Percentiles rank a stretch among this genome's conserved stretches.
Conservation (phyloP, 2,888 invertebrate genomes). For the Adela reaumurella region DNA sequence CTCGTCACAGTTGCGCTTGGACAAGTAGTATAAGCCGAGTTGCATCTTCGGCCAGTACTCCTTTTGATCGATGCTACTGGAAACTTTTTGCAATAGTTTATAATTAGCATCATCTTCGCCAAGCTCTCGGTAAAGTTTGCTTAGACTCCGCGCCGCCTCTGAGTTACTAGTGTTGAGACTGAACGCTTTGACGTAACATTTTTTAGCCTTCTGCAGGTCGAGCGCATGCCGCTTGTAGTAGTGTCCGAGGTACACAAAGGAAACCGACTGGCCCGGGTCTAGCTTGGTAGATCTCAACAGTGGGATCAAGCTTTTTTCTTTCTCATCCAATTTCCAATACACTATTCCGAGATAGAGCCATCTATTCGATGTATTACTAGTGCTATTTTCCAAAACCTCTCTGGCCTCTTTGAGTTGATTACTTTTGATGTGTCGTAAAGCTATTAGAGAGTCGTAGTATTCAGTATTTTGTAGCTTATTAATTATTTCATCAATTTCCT, state of each 20-base stretch:
- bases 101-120: constrained; percentile 65
- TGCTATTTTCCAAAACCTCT: constrained; percentile 39
- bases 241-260: constrained; percentile 73
- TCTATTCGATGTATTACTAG: constrained; percentile 39
- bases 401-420: constrained; percentile 53
- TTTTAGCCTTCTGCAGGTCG: constrained; percentile 70
- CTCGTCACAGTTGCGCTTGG: constrained; percentile 65
- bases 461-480: constrained; percentile 25
- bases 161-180: constrained; percentile 66
- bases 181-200: constrained; percentile 82
- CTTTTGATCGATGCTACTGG: constrained; percentile 39
- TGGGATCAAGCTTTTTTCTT: constrained; percentile 58
- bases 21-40: constrained; percentile 77
- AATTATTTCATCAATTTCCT: constrained; percentile 24
- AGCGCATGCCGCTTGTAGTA: constrained; percentile 62
- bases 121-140: constrained; percentile 68
- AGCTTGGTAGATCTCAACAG: constrained; percentile 68
- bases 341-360: constrained; percentile 59
- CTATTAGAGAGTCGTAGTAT: constrained; percentile 38
- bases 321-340: constrained; percentile 56
- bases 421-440: constrained; percentile 46
- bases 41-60: constrained; percentile 80
- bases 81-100: constrained; percentile 52
- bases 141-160: constrained; percentile 68
- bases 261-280: constrained; percentile 69